These are phyloP conservation scores for Zoanthus gigantus DNA, from an alignment of 92 coral and sea anemone genomes.

Conservation along the genomic window DNA sequence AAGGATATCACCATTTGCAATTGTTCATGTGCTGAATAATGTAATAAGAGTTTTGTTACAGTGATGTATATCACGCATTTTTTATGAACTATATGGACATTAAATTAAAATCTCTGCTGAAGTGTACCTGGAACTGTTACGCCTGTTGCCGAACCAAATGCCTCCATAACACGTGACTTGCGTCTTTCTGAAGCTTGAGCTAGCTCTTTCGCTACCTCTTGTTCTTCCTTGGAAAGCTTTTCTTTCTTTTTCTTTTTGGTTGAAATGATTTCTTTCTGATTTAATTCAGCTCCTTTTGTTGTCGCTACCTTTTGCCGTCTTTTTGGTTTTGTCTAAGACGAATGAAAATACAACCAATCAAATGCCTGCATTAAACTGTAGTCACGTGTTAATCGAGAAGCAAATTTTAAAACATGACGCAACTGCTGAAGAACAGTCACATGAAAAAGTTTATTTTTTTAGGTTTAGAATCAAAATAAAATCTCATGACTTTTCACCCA, in stretches of 20 bases:
- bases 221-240: conserved; percentile 2
- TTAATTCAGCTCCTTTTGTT: not conserved
- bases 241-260: not conserved
- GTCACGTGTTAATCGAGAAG: not conserved
- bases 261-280: not conserved
- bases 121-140: conserved; percentile 13
- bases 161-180: conserved; percentile 30
- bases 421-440: too few relatives aligned
- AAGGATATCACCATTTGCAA: too few relatives aligned
- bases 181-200: not conserved
- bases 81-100: too few relatives aligned
- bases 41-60: too few relatives aligned
- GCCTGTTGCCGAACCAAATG: conserved; percentile 19
- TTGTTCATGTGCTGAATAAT: too few relatives aligned
- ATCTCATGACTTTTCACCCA: too few relatives aligned
- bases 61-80: too few relatives aligned
- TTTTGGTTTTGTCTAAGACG: conserved; percentile 33
- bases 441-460: too few relatives aligned
- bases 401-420: too few relatives aligned
- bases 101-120: too few relatives aligned
- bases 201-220: not conserved
- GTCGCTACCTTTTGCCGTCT: not conserved
- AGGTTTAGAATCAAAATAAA: too few relatives aligned
- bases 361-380: not conserved
- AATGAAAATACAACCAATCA: not conserved